Percentiles rank a stretch among this genome's conserved stretches.
phyloP scores from a whole-genome alignment of 1,140 invertebrate species.

The fruit fly (Drosophila melanogaster) region DNA sequence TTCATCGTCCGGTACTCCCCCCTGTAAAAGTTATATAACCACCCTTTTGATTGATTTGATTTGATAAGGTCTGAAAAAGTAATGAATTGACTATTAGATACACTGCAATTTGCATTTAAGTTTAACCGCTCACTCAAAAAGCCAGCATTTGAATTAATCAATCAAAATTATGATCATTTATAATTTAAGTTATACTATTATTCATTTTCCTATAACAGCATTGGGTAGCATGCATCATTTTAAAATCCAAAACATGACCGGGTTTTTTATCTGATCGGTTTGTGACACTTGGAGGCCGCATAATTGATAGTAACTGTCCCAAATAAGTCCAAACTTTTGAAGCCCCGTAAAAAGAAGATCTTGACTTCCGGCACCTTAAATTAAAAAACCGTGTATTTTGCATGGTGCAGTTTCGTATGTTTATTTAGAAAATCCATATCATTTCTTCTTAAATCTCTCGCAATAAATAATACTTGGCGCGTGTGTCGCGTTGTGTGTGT shows the following conservation, averaged over 20 bases:
- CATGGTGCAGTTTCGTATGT: constrained; percentile 57
- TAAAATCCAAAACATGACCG: not conserved
- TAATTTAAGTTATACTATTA: not conserved
- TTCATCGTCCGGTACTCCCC: not conserved
- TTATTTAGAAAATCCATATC: constrained; percentile 56
- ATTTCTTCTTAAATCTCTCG: constrained; percentile 45
- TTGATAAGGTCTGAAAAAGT: not conserved
- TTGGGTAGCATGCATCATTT: not conserved
- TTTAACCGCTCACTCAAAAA: too few relatives aligned
- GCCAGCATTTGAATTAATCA: too few relatives aligned
- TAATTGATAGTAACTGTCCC: not conserved
- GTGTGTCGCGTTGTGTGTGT: constrained; percentile 43
- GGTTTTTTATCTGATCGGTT: not conserved
- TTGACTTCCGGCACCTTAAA: not conserved
- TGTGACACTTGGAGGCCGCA: not conserved
- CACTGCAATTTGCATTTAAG: not conserved
- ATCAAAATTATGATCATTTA: not conserved
- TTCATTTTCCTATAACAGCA: too few relatives aligned
- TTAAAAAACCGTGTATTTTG: constrained; percentile 14
- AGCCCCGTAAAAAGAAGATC: not conserved
- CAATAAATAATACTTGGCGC: constrained; percentile 79
- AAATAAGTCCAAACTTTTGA: not conserved
- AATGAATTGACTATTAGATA: not conserved
- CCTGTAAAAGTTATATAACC: not conserved
- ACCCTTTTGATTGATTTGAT: constrained; percentile 26